A percentile compares a stretch with the other conserved stretches of the same genome.
Evolutionary conservation across 2,797 vertebrate genomes (phyloP).

Genomic region (Alouatta caraya): DNA sequence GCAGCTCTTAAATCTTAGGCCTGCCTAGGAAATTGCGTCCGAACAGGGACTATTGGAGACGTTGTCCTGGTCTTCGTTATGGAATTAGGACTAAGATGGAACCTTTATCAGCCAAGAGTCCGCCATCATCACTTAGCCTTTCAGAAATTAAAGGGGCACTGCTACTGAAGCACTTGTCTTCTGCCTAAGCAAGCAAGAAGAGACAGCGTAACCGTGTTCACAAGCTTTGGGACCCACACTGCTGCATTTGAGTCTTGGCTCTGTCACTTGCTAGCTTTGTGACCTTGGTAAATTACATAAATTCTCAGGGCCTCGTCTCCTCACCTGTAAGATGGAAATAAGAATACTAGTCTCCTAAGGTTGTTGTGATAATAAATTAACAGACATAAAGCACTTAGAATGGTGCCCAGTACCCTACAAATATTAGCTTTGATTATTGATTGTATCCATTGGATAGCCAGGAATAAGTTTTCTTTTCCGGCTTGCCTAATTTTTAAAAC

Average conservation of each 20-base stretch:
- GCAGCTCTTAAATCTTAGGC: background rate
- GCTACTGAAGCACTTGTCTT: background rate
- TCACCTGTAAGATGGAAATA: background rate
- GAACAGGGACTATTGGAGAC: background rate
- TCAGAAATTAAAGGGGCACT: background rate
- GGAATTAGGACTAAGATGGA: background rate
- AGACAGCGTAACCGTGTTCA: too few species aligned
- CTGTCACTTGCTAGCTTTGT: background rate
- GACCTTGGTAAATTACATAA: background rate
- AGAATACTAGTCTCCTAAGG: background rate
- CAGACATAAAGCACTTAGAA: background rate
- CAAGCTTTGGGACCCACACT: background rate
- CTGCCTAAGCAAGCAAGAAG: background rate
- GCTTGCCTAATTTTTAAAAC: background rate
- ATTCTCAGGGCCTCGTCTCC: background rate
- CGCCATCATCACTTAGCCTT: background rate
- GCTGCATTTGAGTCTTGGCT: background rate
- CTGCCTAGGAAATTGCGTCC: background rate
- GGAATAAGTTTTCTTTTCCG: background rate
- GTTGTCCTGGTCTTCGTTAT: background rate
- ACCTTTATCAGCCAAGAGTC: background rate
- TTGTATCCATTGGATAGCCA: background rate
- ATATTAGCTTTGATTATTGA: slow-evolving; percentile 10
- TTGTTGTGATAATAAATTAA: background rate
- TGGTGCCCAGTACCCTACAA: background rate